Percentiles rank a stretch among this genome's conserved stretches.
Conservation (phyloP, 1,140 invertebrate species). For the Araneus ventricosus region DNA sequence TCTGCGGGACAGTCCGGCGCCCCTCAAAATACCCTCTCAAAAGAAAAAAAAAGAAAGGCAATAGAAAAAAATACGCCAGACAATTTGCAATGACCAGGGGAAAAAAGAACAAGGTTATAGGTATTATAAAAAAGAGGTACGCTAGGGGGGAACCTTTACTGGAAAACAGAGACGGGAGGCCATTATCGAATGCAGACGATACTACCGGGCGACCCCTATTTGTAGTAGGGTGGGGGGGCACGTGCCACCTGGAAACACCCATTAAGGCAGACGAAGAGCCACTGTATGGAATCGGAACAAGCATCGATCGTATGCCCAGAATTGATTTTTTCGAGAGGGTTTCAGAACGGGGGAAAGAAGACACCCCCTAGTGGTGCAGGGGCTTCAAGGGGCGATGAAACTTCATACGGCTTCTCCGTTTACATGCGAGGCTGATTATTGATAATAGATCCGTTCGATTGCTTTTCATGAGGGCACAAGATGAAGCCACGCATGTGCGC, state of each 20-base stretch:
- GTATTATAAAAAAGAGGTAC: neutral
- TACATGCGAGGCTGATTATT: constrained; percentile 34
- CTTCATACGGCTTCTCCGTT: constrained; percentile 35
- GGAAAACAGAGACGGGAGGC: neutral
- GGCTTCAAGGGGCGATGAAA: neutral
- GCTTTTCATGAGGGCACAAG: neutral
- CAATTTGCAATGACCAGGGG: neutral
- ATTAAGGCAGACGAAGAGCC: neutral
- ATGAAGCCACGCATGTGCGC: constrained; percentile 6
- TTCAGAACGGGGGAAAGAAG: neutral
- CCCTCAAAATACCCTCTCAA: neutral
- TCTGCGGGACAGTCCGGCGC: constrained; percentile 27
- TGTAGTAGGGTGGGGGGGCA: constrained; percentile 4
- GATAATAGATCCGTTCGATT: neutral
- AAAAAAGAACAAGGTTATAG: constrained; percentile 30
- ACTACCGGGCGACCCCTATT: neutral
- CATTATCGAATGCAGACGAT: neutral
- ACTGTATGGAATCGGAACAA: constrained; percentile 27
- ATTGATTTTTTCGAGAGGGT: neutral
- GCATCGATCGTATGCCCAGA: constrained; percentile 7
- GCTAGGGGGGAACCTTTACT: neutral
- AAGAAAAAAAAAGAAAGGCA: too few relatives aligned
- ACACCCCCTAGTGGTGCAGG: neutral
- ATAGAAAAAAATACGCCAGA: neutral
- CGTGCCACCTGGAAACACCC: constrained; percentile 43